Evolutionary conservation across 2,797 vertebrate species (phyloP).

Genomic region (Argyrosomus regius): DNA sequence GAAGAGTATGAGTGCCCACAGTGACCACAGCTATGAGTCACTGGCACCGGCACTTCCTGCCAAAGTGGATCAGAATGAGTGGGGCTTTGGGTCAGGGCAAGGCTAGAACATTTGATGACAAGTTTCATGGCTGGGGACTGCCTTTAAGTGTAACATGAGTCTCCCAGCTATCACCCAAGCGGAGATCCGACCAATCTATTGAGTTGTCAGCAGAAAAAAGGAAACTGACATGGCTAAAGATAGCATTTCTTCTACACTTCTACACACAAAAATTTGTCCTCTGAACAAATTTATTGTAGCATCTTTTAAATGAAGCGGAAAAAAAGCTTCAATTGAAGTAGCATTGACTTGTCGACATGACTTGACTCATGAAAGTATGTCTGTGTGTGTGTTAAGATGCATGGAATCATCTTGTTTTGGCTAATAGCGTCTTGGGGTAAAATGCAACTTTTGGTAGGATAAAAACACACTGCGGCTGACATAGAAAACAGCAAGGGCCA

Average conservation of each 20-base stretch:
- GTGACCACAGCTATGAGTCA: slow-evolving; percentile 78
- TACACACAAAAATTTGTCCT: slow-evolving; percentile 15
- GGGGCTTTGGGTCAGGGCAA: slow-evolving; percentile 68
- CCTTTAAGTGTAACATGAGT: slow-evolving; percentile 51
- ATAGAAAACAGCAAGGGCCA: slow-evolving; percentile 9
- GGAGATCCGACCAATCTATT: slow-evolving; percentile 31
- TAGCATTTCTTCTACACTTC: not conserved
- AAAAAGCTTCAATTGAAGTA: slow-evolving; percentile 14
- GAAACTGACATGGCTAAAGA: slow-evolving; percentile 24
- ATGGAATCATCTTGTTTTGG: slow-evolving; percentile 24
- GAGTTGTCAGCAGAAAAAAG: slow-evolving; percentile 30
- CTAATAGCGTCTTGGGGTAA: slow-evolving; percentile 5
- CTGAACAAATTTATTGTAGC: slow-evolving; percentile 10
- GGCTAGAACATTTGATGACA: slow-evolving; percentile 62
- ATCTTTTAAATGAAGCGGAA: slow-evolving; percentile 1
- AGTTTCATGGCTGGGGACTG: slow-evolving; percentile 44
- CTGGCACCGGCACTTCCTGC: slow-evolving; percentile 77
- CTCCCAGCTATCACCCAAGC: slow-evolving; percentile 38
- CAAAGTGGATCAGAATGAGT: slow-evolving; percentile 72
- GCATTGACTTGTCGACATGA: slow-evolving; percentile 5
- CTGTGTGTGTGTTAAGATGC: slow-evolving; percentile 1
- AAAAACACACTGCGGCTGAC: slow-evolving; percentile 6
- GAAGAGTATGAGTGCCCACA: slow-evolving; percentile 66
- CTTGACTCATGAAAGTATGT: not conserved
- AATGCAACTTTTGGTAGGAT: not conserved